phyloP scores from a whole-genome alignment of 1,140 invertebrate genomes.

The Diabrotica undecimpunctata region DNA sequence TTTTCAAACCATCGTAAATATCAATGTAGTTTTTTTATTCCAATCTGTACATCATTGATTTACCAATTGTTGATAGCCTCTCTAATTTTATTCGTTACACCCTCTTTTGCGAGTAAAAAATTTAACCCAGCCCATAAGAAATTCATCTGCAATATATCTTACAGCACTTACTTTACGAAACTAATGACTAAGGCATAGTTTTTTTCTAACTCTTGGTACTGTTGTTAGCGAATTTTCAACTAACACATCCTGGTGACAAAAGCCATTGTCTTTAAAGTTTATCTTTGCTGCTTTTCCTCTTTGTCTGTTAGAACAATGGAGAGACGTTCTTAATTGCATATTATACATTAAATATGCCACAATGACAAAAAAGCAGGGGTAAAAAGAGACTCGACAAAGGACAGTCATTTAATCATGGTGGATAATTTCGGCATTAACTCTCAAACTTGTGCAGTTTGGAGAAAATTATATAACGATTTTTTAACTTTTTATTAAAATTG shows the following conservation, averaged over 20 bases:
- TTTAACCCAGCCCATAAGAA: too few species aligned
- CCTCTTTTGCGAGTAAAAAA: too few species aligned
- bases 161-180: not conserved
- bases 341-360: constrained; percentile 34
- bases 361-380: constrained; percentile 21
- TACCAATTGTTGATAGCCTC: too few species aligned
- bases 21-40: too few species aligned
- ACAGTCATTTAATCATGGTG: constrained; percentile 9
- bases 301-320: constrained; percentile 31
- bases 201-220: not conserved
- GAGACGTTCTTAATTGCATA: constrained; percentile 38
- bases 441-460: too few species aligned
- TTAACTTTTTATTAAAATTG: too few species aligned
- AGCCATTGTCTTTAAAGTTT: constrained; percentile 38
- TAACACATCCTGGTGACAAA: constrained; percentile 37
- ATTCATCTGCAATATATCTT: not conserved
- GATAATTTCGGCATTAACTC: not conserved
- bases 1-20: too few species aligned
- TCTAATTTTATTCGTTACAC: too few species aligned
- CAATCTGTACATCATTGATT: too few species aligned
- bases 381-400: constrained; percentile 11
- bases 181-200: not conserved
- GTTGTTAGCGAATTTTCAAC: constrained; percentile 29
- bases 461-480: too few species aligned
- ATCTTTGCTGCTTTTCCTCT: constrained; percentile 28